phyloP scores from a whole-genome alignment of 1,140 invertebrate genomes.

The Macrobrachium nipponense region DNA sequence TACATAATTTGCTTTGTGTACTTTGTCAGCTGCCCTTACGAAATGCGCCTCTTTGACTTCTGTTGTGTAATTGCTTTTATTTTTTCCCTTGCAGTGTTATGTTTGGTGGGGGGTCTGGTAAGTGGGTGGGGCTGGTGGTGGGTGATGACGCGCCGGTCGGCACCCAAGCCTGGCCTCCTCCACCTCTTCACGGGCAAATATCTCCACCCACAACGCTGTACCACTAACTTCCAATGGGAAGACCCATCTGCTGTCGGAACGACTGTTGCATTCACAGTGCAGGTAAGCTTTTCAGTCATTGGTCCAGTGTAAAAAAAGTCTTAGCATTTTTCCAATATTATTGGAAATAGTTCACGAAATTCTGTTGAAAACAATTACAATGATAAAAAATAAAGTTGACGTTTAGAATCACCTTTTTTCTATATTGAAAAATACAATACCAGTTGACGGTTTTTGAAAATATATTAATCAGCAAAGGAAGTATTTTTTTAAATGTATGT shows the following conservation, averaged over 20 bases:
- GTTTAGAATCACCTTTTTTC: too few species aligned
- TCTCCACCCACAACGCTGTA: constrained; percentile 86
- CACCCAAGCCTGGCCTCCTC: constrained; percentile 83
- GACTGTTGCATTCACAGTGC: constrained; percentile 88
- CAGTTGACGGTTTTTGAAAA: too few species aligned
- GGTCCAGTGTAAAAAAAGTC: too few species aligned
- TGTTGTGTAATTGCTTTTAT: not conserved
- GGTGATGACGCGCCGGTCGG: constrained; percentile 53
- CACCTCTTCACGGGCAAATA: constrained; percentile 94
- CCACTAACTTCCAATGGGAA: constrained; percentile 85
- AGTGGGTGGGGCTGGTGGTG: constrained; percentile 41
- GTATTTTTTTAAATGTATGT: too few species aligned
- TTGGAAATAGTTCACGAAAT: too few species aligned
- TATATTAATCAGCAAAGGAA: too few species aligned
- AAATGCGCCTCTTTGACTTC: too few species aligned
- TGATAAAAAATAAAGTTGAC: too few species aligned
- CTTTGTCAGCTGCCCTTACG: too few species aligned
- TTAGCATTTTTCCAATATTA: too few species aligned
- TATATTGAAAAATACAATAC: too few species aligned
- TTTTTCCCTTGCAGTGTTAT: constrained; percentile 40
- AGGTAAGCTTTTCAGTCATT: constrained; percentile 69
- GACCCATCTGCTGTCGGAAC: constrained; percentile 88
- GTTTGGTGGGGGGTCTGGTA: constrained; percentile 54
- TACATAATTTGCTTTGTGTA: not conserved
- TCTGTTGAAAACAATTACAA: too few species aligned